phyloP scores from a whole-genome alignment of 2,113 vertebrate genomes.

The Leptodactylus fuscus region DNA sequence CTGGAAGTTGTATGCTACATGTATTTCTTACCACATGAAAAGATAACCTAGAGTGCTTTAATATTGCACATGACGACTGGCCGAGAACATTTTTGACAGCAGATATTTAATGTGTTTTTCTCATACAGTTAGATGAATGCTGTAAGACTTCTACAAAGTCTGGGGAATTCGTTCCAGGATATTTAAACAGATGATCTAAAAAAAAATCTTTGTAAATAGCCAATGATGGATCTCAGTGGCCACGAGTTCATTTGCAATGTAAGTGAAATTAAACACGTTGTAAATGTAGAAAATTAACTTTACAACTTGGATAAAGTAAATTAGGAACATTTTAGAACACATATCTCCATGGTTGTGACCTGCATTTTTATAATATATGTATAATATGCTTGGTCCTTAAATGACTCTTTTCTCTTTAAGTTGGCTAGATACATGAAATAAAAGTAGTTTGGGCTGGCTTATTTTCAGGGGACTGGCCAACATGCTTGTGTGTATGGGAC shows the following conservation, averaged over 20 bases:
- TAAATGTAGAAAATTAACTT: too few relatives aligned
- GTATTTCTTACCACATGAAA: conserved; percentile 41
- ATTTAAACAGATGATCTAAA: conserved; percentile 1
- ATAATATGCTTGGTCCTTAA: too few relatives aligned
- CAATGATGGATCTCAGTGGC: neutral
- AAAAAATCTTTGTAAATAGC: neutral
- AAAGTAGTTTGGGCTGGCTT: too few relatives aligned
- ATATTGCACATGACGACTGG: conserved; percentile 27
- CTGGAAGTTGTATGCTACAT: conserved; percentile 34
- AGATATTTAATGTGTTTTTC: conserved; percentile 22
- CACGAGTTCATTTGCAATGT: neutral
- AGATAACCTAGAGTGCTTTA: conserved; percentile 16
- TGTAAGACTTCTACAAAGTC: neutral
- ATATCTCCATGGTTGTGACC: neutral
- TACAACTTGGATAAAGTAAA: neutral
- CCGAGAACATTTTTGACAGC: conserved; percentile 35
- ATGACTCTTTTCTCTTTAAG: too few relatives aligned
- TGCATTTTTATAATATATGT: neutral
- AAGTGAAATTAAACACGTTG: neutral
- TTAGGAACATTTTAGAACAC: too few relatives aligned
- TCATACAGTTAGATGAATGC: conserved; percentile 26
- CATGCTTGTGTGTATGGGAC: too few relatives aligned
- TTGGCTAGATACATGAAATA: too few relatives aligned
- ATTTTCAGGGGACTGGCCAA: too few relatives aligned
- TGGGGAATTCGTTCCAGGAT: conserved; percentile 9